Base-by-base conservation (phyloP, 2,113 vertebrate species). In the Acrocephalus arundinaceus region DNA sequence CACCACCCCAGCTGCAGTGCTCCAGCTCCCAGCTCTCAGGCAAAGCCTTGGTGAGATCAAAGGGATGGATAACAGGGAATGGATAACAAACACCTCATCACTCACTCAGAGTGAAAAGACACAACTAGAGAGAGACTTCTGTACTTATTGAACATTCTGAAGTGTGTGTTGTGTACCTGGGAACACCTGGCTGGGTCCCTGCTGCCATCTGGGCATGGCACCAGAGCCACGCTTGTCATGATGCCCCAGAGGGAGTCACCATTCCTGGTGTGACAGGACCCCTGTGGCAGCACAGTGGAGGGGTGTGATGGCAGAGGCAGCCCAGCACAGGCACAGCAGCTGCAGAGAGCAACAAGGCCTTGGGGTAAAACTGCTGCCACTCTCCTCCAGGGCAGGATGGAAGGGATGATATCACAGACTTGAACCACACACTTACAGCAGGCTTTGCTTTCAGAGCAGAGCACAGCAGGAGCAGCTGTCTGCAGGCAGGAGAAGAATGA, bases 221-320 rank as follows among this genome's bases (percentile, higher is more conserved):
- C 13, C 75, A 74, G 65, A 39, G 28, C 25, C 52, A 8, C 48
- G 1, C 15, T 10, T 58, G 39, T 27, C 18, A 0, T 4, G 48
- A 5, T 27, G n/a, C 8, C 45, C 20, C 10, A 0, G 31, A 11
- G 31, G 0, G 31, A 11, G 31, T 2, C 52, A 35, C 23, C 30
- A 2, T 17, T 43, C 7, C 43, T 57, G 68, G 62, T 15, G 35
- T 1, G 3, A 4, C 9, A 52, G 39, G n/a, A 51, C 15, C 22
- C 4, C 4, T 0, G 6, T 10, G 43, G 48, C 20, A 35, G 13
- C 2, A 1, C 6, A 0, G 18, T 1, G 41, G 1, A 7, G 27
- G 21, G 12, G 2, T 6, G 3, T 13, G 54, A 13, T 1, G 6
- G 39, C 70, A 66, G 30, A 46, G 61, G 11, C 31, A 35, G 35